Base-by-base conservation (phyloP, 2,113 vertebrate genomes). In the Sturnira hondurensis region DNA sequence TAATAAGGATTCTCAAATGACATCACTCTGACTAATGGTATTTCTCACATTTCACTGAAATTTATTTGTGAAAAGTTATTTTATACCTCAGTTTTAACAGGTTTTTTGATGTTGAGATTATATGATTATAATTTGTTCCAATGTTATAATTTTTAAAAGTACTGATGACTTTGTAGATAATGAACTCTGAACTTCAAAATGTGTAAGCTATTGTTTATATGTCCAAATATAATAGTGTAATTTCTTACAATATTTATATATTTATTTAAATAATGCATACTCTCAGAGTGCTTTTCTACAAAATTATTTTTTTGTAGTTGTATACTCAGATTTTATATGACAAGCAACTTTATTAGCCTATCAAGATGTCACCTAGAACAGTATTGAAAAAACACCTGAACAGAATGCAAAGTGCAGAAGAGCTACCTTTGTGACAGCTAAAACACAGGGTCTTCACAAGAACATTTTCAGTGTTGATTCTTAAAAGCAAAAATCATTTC, bases 381-480 rank as follows among this genome's bases (percentile, higher is more conserved):
- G 22, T 31, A 86, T 4, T 92, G 54, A n/a, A 67, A 76, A 76
- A 61, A 89, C 88, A 93, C 63, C 17, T 82, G 61, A 94, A 89
- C 28, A 96, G 78, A 86, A 96, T 87, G 47, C 16, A 71, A 96
- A 96, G 94, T 73, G 52, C 9, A 95, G 36, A 80, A 78, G 96
- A 95, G 84, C 17, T 28, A 86, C 58, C 65, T 97, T 91, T 70
- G 14, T 83, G 93, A 91, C 63, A 94, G 50, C 50, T 95, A 93
- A 93, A 97, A 80, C 78, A 95, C 36, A 77, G 19, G 33, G 33
- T 87, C 93, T 68, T 93, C 45, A 88, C 45, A 89, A 90, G 38
- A 97, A 67, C 52, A 92, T 71, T 80, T 96, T 95, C 91, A 13
- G n/a, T 89, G 93, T 84, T 93, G 86, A 96, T 91, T 91, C 86